Evolutionary conservation across 2,113 vertebrate genomes (phyloP).

Genomic region (Cyprinus carpio): DNA sequence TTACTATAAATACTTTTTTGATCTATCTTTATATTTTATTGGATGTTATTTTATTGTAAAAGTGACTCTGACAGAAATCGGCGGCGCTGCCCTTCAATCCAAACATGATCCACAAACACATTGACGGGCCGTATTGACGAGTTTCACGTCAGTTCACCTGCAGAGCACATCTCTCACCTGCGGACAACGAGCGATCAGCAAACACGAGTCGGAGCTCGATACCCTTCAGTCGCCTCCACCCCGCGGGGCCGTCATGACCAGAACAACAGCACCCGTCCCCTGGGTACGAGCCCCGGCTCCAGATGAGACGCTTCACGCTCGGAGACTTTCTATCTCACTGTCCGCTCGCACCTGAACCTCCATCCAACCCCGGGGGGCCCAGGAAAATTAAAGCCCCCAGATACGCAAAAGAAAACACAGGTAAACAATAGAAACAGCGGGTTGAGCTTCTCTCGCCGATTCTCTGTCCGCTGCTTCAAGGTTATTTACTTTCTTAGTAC

Average conservation of each 20-base stretch:
- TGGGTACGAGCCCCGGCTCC: not conserved
- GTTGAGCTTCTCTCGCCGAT: not conserved
- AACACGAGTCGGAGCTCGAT: constrained; percentile 44
- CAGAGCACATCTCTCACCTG: constrained; percentile 44
- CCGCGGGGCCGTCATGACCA: constrained; percentile 23
- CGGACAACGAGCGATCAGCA: constrained; percentile 4
- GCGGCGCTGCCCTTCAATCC: constrained; percentile 1
- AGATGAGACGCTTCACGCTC: not conserved
- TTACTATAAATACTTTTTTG: too few relatives aligned
- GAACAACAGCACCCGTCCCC: not conserved
- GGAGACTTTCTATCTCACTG: not conserved
- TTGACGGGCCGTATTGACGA: constrained; percentile 28
- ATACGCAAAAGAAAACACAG: constrained; percentile 16
- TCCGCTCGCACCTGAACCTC: constrained; percentile 23
- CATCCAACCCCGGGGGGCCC: not conserved
- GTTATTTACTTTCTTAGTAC: constrained; percentile 36
- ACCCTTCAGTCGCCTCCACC: constrained; percentile 16
- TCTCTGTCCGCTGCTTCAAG: constrained; percentile 2
- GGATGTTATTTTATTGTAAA: constrained; percentile 24
- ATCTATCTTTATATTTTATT: not conserved
- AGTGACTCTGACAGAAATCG: constrained; percentile 2
- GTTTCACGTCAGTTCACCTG: constrained; percentile 35
- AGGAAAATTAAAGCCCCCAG: not conserved
- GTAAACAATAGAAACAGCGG: constrained; percentile 42
- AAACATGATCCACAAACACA: constrained; percentile 42